Evolutionary conservation across 1,140 invertebrate species (phyloP).

Genomic region (Ganaspis sp.): DNA sequence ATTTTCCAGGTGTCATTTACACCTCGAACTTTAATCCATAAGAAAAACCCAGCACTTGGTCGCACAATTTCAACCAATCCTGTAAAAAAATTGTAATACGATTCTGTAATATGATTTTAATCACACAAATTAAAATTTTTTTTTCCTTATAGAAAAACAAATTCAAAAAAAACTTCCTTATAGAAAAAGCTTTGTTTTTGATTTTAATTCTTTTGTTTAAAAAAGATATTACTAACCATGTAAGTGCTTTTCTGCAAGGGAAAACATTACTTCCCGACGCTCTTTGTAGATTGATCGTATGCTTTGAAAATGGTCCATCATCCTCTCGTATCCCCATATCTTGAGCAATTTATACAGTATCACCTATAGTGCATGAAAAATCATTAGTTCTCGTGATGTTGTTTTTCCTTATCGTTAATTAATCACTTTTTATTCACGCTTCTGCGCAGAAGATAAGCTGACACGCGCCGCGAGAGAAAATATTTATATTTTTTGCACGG

Average conservation of each 20-base stretch:
- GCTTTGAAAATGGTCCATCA: slow-evolving; percentile 79
- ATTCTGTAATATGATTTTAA: slow-evolving; percentile 10
- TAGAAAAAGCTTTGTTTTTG: too few relatives aligned
- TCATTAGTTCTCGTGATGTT: slow-evolving; percentile 35
- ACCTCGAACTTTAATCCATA: slow-evolving; percentile 84
- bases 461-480: slow-evolving; percentile 42
- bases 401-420: slow-evolving; percentile 42
- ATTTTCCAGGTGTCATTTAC: slow-evolving; percentile 84
- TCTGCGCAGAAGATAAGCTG: slow-evolving; percentile 40
- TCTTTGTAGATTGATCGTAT: slow-evolving; percentile 82
- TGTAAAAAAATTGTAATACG: slow-evolving; percentile 53
- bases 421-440: slow-evolving; percentile 34
- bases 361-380: slow-evolving; percentile 74
- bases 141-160: too few relatives aligned
- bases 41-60: slow-evolving; percentile 85
- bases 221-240: slow-evolving; percentile 68
- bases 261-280: slow-evolving; percentile 80
- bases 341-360: slow-evolving; percentile 80
- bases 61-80: slow-evolving; percentile 82
- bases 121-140: too few relatives aligned
- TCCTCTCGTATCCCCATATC: slow-evolving; percentile 79
- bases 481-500: background rate
- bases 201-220: too few relatives aligned
- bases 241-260: slow-evolving; percentile 80
- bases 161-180: too few relatives aligned